phyloP scores from a whole-genome alignment of 2,888 invertebrate genomes.

The Quadriops clusia region DNA sequence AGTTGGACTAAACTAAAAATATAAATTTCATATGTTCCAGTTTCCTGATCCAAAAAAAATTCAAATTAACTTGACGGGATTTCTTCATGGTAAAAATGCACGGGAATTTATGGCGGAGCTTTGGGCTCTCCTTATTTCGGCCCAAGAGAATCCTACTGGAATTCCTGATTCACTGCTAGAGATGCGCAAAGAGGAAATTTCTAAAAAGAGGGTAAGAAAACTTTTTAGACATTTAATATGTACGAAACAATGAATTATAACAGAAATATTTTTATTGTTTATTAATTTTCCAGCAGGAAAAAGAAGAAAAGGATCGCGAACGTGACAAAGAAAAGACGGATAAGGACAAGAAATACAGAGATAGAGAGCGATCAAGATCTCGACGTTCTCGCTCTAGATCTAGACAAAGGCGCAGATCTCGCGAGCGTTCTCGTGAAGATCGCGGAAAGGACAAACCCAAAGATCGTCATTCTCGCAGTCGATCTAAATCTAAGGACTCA shows the following conservation, averaged over 20 bases:
- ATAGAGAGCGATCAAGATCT: constrained; percentile 31
- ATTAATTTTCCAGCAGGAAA: constrained; percentile 36
- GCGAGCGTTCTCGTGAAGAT: constrained; percentile 25
- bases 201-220: constrained; percentile 63
- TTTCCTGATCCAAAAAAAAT: constrained; percentile 96
- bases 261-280: constrained; percentile 2
- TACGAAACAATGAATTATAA: neutral
- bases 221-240: constrained; percentile 4
- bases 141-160: constrained; percentile 89
- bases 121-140: constrained; percentile 90
- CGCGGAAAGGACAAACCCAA: constrained; percentile 20
- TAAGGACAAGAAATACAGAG: constrained; percentile 38
- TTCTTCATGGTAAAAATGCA: constrained; percentile 95
- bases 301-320: constrained; percentile 38
- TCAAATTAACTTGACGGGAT: constrained; percentile 99
- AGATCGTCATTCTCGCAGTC: constrained; percentile 18
- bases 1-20: too few relatives aligned
- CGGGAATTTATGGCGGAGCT: constrained; percentile 95
- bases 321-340: constrained; percentile 35
- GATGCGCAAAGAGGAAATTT: constrained; percentile 93
- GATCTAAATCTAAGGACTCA: constrained; percentile 23
- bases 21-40: constrained; percentile 42
- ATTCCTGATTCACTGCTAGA: constrained; percentile 92
- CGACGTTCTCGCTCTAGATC: constrained; percentile 24
- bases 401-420: constrained; percentile 24